These are phyloP conservation scores for Margaritifera margaritifera DNA, from an alignment of 2,888 invertebrate species.

Conservation along the genomic window DNA sequence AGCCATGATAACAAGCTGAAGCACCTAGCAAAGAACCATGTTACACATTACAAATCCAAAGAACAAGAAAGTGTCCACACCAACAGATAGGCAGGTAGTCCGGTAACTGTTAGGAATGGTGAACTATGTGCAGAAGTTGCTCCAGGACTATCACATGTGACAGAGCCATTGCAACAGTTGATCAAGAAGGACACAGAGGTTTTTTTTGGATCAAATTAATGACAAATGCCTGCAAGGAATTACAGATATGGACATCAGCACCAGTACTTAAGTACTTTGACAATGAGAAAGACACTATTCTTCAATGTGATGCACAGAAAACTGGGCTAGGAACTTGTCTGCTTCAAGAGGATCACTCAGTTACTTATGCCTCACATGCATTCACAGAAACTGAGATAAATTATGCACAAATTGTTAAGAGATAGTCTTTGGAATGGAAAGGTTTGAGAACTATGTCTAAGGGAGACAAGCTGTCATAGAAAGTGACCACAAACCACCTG, in stretches of 20 bases:
- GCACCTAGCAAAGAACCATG: too few relatives aligned
- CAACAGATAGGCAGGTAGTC: not conserved
- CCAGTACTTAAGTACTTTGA: not conserved
- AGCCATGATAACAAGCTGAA: too few relatives aligned
- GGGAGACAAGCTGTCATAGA: slow-evolving; percentile 17
- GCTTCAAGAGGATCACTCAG: slow-evolving; percentile 18
- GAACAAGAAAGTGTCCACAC: slow-evolving; percentile 3
- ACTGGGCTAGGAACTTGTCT: slow-evolving; percentile 27
- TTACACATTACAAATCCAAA: too few relatives aligned
- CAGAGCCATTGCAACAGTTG: not conserved
- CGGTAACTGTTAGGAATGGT: slow-evolving; percentile 1
- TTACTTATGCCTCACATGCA: slow-evolving; percentile 13
- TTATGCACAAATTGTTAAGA: not conserved
- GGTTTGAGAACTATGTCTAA: slow-evolving; percentile 6
- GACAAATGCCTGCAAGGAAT: too few relatives aligned
- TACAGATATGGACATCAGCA: not conserved
- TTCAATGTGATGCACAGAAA: slow-evolving; percentile 26
- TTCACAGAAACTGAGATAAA: not conserved
- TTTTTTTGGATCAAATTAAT: too few relatives aligned
- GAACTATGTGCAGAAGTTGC: not conserved
- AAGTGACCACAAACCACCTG: slow-evolving; percentile 31
- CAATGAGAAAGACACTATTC: not conserved
- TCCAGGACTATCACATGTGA: not conserved
- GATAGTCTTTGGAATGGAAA: not conserved
- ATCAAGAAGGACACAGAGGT: not conserved